Conservation (phyloP, 1,140 invertebrate genomes). For the Drosophila hydei region DNA sequence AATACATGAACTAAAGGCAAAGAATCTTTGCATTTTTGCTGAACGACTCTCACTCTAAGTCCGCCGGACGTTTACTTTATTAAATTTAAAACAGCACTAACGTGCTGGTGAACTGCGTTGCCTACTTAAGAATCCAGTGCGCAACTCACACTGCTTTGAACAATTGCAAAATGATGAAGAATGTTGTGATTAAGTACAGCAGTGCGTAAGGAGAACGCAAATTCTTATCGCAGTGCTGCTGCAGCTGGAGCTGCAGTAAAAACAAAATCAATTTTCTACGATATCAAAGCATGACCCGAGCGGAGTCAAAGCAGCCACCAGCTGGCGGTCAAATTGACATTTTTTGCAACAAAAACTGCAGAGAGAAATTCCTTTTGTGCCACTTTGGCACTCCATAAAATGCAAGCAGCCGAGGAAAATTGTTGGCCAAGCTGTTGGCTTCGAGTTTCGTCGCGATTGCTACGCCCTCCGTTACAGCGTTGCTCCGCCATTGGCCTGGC, state of each 20-base stretch:
- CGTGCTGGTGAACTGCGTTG: too few species aligned
- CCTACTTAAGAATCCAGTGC: too few species aligned
- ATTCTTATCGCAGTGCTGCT: slow-evolving; percentile 61
- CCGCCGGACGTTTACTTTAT: too few species aligned
- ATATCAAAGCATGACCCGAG: slow-evolving; percentile 14
- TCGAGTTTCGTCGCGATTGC: slow-evolving; percentile 9
- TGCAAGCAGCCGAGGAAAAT: slow-evolving; percentile 43
- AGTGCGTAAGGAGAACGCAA: slow-evolving; percentile 39
- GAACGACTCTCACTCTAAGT: too few species aligned
- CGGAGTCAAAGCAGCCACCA: slow-evolving; percentile 14
- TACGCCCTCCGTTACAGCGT: slow-evolving; percentile 46
- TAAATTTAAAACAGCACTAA: too few species aligned
- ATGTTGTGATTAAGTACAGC: slow-evolving; percentile 55
- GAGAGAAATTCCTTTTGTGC: slow-evolving; percentile 58
- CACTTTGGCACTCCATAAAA: slow-evolving; percentile 69
- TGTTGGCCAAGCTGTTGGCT: slow-evolving; percentile 13
- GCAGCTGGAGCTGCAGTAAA: slow-evolving; percentile 37
- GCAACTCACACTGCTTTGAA: neutral
- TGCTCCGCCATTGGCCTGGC: slow-evolving; percentile 35
- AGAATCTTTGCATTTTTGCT: too few species aligned
- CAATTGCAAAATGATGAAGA: slow-evolving; percentile 55
- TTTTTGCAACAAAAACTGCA: slow-evolving; percentile 40
- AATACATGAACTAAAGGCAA: too few species aligned
- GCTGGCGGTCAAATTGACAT: slow-evolving; percentile 69
- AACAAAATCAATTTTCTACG: slow-evolving; percentile 68